phyloP scores from a whole-genome alignment of 1,140 invertebrate genomes.

The Rhizoglyphus robini region DNA sequence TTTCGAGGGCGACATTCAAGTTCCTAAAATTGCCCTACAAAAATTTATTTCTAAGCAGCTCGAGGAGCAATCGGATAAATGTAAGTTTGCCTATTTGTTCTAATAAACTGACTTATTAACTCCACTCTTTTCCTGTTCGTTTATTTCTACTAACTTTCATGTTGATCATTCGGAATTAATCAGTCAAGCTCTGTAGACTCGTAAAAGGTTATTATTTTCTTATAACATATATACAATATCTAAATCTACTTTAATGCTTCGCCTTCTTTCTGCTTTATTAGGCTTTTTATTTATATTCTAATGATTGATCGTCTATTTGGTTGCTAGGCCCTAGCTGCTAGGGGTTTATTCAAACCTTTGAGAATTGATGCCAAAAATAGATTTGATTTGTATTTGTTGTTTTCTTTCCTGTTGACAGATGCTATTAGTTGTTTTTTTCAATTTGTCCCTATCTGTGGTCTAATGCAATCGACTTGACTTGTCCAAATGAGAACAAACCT shows the following conservation, averaged over 20 bases:
- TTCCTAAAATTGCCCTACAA: slow-evolving; percentile 41
- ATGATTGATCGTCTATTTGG: no score
- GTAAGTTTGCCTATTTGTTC: background rate
- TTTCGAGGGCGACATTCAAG: slow-evolving; percentile 46
- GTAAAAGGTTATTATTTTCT: slow-evolving; percentile 14
- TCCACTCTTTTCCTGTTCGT: background rate
- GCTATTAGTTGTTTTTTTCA: no score
- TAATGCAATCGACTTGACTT: no score
- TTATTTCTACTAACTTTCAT: background rate
- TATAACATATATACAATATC: slow-evolving; percentile 2
- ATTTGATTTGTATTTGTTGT: no score
- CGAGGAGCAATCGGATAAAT: slow-evolving; percentile 37
- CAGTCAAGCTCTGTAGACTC: slow-evolving; percentile 5
- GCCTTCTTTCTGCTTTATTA: no score
- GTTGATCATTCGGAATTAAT: background rate
- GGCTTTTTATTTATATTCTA: no score
- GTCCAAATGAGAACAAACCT: no score
- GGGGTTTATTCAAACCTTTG: no score
- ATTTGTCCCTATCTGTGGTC: no score
- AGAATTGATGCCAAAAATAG: no score
- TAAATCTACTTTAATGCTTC: background rate
- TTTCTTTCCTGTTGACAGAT: no score
- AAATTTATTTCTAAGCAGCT: slow-evolving; percentile 44
- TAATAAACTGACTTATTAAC: background rate
- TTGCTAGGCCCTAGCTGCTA: no score